Evolutionary conservation across 2,797 vertebrate species (phyloP).

Genomic region (Champsocephalus esox): DNA sequence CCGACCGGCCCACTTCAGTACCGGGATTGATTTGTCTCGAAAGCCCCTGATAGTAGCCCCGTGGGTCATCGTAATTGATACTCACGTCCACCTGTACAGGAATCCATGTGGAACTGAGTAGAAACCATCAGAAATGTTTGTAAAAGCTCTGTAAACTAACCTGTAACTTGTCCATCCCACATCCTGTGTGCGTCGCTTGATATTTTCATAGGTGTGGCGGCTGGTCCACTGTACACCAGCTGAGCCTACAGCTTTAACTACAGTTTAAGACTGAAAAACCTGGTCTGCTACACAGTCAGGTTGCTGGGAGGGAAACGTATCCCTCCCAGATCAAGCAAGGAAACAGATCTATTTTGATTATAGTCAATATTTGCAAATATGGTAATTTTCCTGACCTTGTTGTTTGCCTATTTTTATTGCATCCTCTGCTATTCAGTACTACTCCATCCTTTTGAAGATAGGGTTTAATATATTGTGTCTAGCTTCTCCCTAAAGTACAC

Average conservation of each 20-base stretch:
- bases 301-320: too few species aligned
- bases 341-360: constrained; percentile 12
- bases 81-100: constrained; percentile 4
- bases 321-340: not conserved
- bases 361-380: not conserved
- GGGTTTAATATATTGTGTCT: constrained; percentile 1
- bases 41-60: not conserved
- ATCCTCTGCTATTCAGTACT: not conserved
- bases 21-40: too few species aligned
- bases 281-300: too few species aligned
- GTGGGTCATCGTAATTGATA: not conserved
- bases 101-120: constrained; percentile 51
- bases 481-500: not conserved
- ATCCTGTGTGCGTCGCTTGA: constrained; percentile 33
- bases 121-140: constrained; percentile 48
- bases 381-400: not conserved
- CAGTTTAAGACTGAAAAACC: not conserved
- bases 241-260: constrained; percentile 24
- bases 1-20: too few species aligned
- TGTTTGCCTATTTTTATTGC: not conserved
- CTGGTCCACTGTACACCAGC: constrained; percentile 49
- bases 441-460: constrained; percentile 8
- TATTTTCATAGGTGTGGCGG: constrained; percentile 63
- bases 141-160: constrained; percentile 22
- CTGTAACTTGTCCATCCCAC: constrained; percentile 22